Base-by-base conservation (phyloP, 2,113 vertebrate species). In the Neopipo cinnamomea region DNA sequence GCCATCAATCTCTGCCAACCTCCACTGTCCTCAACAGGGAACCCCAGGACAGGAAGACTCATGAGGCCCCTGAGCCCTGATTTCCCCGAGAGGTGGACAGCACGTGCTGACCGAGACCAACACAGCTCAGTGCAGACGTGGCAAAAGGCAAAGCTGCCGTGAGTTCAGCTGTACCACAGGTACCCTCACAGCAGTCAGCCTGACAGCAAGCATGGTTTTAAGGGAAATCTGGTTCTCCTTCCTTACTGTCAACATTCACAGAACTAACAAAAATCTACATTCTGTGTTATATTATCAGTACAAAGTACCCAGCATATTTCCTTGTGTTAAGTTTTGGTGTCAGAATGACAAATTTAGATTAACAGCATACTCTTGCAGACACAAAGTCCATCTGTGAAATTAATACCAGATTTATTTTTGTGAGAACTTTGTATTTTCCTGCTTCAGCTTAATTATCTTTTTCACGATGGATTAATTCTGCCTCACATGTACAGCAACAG, bases 101-200 rank as follows among this genome's bases (percentile, higher is more conserved):
- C 67, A 14, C 27, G 2, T 0, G 0, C 15, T 5, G 8, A 8
- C 41, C 1, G 49, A 25, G 16, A 9, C 37, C 4, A 35, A 18
- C 14, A 1, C 3, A 3, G 5, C 72, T 21, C 14, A 2, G 53
- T 0, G 18, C 9, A 5, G 47, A 39, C 0, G 3, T 1, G 19
- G 24, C 44, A 59, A 71, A 35, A 4, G 1, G 4, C 37, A 20
- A 12, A 46, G 53, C 24, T 20, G 35, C 16, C 3, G 0, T 0
- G 0, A 58, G 56, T 20, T 7, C 62, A 12, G 12, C 17, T 2
- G 4, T 4, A 17, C 20, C 9, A 10, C 3, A 20, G 30, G 14
- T 5, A 59, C 8, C 9, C 18, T 19, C 6, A 44, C 1, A 18
- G 39, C 0, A 0, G 18, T 5, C 0, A 4, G 30, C 42, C 46